Evolutionary conservation across 2,888 invertebrate genomes (phyloP).

Genomic region (Eueremaeus valkanovi): DNA sequence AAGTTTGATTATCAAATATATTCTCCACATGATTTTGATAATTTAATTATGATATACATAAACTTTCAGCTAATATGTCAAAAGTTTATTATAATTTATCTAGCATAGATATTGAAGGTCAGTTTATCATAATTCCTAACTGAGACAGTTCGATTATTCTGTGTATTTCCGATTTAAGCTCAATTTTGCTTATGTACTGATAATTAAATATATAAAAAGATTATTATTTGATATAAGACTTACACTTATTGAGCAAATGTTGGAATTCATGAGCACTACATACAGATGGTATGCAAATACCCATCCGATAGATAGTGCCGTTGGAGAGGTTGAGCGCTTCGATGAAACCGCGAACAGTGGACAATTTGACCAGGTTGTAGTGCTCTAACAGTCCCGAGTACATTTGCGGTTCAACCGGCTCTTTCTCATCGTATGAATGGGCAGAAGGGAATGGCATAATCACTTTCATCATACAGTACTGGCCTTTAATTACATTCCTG

Average conservation of each 20-base stretch:
- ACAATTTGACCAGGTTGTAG: not conserved
- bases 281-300: slow-evolving; percentile 20
- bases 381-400: not conserved
- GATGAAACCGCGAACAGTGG: not conserved
- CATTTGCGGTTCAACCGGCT: not conserved
- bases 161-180: too few relatives aligned
- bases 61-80: too few relatives aligned
- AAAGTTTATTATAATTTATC: too few relatives aligned
- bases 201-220: too few relatives aligned
- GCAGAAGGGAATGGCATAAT: not conserved
- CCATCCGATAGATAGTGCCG: slow-evolving; percentile 33
- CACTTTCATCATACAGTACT: slow-evolving; percentile 8
- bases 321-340: slow-evolving; percentile 29
- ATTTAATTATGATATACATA: too few relatives aligned
- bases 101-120: too few relatives aligned
- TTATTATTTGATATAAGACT: too few relatives aligned
- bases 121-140: too few relatives aligned
- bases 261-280: slow-evolving; percentile 3
- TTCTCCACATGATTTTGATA: too few relatives aligned
- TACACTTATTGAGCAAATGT: not conserved
- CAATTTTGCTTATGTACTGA: too few relatives aligned
- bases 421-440: not conserved
- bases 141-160: too few relatives aligned
- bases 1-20: too few relatives aligned
- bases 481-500: not conserved